A percentile compares a stretch with the other conserved stretches of the same genome.
These are phyloP conservation scores for Cydia fagiglandana DNA, from an alignment of 1,140 invertebrate genomes.

Conservation along the genomic window DNA sequence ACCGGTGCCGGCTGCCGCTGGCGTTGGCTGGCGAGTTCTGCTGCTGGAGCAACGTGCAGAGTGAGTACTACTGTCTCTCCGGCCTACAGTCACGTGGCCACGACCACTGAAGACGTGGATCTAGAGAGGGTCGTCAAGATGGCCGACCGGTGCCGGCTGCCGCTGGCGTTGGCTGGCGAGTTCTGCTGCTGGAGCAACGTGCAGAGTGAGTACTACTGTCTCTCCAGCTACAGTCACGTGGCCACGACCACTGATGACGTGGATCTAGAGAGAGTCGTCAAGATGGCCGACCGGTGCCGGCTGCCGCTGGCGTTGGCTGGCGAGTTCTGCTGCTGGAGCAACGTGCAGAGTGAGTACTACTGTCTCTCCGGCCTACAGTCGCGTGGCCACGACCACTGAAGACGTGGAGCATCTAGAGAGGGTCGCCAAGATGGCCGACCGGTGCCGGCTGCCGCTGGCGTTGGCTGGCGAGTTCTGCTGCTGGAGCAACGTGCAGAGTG, in stretches of 20 bases:
- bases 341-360: constrained; percentile 35
- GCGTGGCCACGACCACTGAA: constrained; percentile 50
- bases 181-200: constrained; percentile 55
- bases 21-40: constrained; percentile 62
- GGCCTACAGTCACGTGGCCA: too few species aligned
- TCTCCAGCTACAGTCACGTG: too few species aligned
- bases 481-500: constrained; percentile 48
- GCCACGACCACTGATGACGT: constrained; percentile 51
- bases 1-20: constrained; percentile 45
- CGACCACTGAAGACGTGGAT: constrained; percentile 46
- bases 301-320: constrained; percentile 58
- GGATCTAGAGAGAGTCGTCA: constrained; percentile 46
- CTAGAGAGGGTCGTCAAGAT: constrained; percentile 49
- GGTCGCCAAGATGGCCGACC: constrained; percentile 47
- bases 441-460: constrained; percentile 47
- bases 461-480: constrained; percentile 60
- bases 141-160: constrained; percentile 44
- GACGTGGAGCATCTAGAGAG: constrained; percentile 45
- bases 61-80: constrained; percentile 17
- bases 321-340: constrained; percentile 58
- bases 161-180: constrained; percentile 61
- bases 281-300: constrained; percentile 43
- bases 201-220: constrained; percentile 15
- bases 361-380: constrained; percentile 57
- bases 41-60: constrained; percentile 48